Evolutionary conservation across 1,140 invertebrate genomes (phyloP).

Genomic region (Leguminivora glycinivorella): DNA sequence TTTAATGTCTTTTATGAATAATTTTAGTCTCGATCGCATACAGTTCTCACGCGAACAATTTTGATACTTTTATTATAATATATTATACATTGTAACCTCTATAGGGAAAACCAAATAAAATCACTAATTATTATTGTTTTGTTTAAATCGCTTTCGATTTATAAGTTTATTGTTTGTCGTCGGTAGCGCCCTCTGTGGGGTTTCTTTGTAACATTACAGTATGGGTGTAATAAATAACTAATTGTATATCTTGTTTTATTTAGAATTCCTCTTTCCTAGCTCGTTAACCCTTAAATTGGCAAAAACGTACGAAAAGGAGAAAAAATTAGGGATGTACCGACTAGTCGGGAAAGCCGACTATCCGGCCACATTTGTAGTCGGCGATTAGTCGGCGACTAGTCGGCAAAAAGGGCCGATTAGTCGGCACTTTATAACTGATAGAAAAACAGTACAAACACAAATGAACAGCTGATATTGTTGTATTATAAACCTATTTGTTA

Average conservation of each 20-base stretch:
- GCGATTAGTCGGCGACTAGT: too few relatives aligned
- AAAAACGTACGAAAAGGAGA: too few relatives aligned
- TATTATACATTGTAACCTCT: slow-evolving; percentile 10
- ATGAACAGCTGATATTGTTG: too few relatives aligned
- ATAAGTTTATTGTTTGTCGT: slow-evolving; percentile 31
- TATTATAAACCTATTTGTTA: too few relatives aligned
- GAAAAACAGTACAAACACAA: too few relatives aligned
- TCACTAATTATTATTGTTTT: slow-evolving; percentile 35
- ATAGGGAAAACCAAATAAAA: slow-evolving; percentile 38
- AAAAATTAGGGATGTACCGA: too few relatives aligned
- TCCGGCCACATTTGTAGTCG: too few relatives aligned
- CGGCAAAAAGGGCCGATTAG: too few relatives aligned
- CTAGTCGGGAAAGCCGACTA: too few relatives aligned
- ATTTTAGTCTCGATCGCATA: slow-evolving; percentile 2
- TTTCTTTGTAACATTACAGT: slow-evolving; percentile 2
- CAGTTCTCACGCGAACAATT: neutral
- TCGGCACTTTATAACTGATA: too few relatives aligned
- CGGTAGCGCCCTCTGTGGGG: neutral
- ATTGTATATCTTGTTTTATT: slow-evolving; percentile 20
- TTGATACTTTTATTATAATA: slow-evolving; percentile 31
- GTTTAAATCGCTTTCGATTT: slow-evolving; percentile 30
- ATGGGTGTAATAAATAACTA: slow-evolving; percentile 26
- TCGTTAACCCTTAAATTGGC: too few relatives aligned
- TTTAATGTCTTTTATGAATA: slow-evolving; percentile 25
- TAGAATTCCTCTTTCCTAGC: too few relatives aligned